These are phyloP conservation scores for Actias luna DNA, from an alignment of 2,888 invertebrate genomes.

Conservation along the genomic window DNA sequence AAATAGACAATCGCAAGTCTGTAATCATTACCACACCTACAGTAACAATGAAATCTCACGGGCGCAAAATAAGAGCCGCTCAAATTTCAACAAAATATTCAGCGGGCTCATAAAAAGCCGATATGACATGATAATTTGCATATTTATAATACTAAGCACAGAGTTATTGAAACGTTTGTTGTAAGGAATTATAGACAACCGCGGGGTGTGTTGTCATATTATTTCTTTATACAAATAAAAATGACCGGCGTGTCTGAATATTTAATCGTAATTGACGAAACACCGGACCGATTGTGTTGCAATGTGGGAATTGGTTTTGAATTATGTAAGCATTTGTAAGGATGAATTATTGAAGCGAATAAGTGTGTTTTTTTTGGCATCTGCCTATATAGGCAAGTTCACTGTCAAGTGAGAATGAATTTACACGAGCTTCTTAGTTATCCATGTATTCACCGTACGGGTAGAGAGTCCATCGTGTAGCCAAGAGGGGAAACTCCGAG, in stretches of 20 bases:
- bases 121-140: constrained; percentile 7
- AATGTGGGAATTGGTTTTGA: not conserved
- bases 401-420: too few relatives aligned
- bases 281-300: not conserved
- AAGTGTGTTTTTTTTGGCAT: too few relatives aligned
- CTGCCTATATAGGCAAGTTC: too few relatives aligned
- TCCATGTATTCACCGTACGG: too few relatives aligned
- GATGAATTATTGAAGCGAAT: too few relatives aligned
- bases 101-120: not conserved
- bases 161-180: not conserved
- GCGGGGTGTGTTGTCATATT: constrained; percentile 4
- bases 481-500: too few relatives aligned
- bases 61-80: not conserved
- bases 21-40: not conserved
- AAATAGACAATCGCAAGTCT: not conserved
- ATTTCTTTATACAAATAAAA: not conserved
- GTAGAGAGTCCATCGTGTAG: too few relatives aligned
- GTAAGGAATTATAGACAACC: not conserved
- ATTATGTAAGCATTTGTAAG: too few relatives aligned
- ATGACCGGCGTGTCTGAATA: not conserved
- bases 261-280: not conserved
- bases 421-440: too few relatives aligned
- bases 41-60: constrained; percentile 5
- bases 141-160: not conserved
- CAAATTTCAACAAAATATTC: not conserved